Evolutionary conservation across 2,797 vertebrate genomes (phyloP).

Genomic region (Hylomyscus alleni): DNA sequence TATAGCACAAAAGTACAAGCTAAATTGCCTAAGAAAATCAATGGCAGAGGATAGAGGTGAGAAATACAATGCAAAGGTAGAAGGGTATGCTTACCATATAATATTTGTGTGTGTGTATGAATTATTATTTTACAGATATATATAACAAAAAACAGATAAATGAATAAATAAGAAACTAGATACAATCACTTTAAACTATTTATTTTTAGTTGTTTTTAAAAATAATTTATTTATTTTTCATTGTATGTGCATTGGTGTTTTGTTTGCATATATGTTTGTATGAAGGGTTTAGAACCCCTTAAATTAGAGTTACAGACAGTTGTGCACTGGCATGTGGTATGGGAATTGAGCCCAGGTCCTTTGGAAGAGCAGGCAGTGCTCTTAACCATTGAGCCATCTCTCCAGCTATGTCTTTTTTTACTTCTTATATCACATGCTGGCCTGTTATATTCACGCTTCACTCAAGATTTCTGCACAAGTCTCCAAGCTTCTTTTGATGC

Average conservation of each 20-base stretch:
- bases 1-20: background rate
- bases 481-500: background rate
- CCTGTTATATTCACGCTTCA: background rate
- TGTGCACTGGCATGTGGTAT: too few relatives aligned
- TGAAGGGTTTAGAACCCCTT: background rate
- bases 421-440: background rate
- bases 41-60: background rate
- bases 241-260: background rate
- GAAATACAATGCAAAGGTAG: too few relatives aligned
- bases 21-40: background rate
- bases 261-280: background rate
- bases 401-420: background rate
- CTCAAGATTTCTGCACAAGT: background rate
- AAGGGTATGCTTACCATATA: too few relatives aligned
- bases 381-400: background rate
- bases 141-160: background rate
- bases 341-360: background rate
- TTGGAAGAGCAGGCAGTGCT: background rate
- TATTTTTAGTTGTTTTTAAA: background rate
- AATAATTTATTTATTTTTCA: background rate
- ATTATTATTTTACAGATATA: background rate
- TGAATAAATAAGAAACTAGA: background rate
- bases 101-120: background rate
- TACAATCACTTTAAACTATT: background rate
- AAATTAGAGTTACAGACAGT: background rate